These are phyloP conservation scores for Smutsia temminckii DNA, from an alignment of 2,797 vertebrate species.

Conservation along the genomic window DNA sequence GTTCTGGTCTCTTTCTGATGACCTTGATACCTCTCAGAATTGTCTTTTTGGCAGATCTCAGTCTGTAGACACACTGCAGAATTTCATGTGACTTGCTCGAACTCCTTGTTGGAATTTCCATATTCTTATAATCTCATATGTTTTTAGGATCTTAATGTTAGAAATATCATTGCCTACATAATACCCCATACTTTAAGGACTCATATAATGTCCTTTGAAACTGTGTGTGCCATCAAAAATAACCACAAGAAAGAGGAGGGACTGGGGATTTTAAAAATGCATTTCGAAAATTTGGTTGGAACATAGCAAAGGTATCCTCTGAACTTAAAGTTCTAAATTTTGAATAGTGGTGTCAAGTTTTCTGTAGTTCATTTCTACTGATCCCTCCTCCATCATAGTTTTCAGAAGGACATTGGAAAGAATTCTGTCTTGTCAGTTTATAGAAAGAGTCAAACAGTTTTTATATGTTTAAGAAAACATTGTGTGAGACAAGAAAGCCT, in stretches of 20 bases:
- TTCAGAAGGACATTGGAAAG: conserved; percentile 70
- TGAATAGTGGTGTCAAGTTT: conserved; percentile 54
- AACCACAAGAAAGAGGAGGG: background rate
- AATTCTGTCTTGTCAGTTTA: conserved; percentile 59
- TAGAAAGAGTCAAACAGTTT: conserved; percentile 69
- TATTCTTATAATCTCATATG: background rate
- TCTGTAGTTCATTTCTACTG: conserved; percentile 46
- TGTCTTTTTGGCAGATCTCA: background rate
- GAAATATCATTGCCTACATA: background rate
- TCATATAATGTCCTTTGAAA: background rate
- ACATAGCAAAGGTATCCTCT: background rate
- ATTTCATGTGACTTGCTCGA: background rate
- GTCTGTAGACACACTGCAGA: background rate
- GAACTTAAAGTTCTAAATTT: conserved; percentile 6
- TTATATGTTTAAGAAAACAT: conserved; percentile 74
- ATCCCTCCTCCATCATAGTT: conserved; percentile 46
- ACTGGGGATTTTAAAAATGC: background rate
- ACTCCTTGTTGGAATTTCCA: background rate
- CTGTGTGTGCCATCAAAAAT: background rate
- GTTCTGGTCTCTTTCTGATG: conserved; percentile 20
- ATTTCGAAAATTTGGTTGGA: background rate
- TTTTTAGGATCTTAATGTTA: conserved; percentile 40
- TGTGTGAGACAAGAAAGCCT: conserved; percentile 70
- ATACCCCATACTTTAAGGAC: background rate
- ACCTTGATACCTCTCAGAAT: background rate